phyloP scores from a whole-genome alignment of 2,797 vertebrate species.

The Falco naumanni region DNA sequence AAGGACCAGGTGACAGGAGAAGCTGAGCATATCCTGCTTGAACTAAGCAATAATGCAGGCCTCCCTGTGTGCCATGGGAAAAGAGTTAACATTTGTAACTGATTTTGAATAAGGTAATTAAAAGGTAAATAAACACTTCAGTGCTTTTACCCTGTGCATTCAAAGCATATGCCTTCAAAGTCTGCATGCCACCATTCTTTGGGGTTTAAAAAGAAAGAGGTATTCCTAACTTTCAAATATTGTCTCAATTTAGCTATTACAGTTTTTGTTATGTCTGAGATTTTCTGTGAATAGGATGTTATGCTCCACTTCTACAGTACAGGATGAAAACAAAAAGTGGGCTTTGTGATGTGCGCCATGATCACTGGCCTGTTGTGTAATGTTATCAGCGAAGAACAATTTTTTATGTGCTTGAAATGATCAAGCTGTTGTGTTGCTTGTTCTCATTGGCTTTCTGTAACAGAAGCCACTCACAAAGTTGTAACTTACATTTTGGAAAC shows the following conservation, averaged over 20 bases:
- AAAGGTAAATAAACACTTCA: background rate
- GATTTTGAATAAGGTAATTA: background rate
- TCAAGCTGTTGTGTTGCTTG: background rate
- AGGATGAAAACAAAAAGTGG: background rate
- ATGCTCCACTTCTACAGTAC: background rate
- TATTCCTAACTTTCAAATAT: background rate
- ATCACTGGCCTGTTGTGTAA: background rate
- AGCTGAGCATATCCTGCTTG: background rate
- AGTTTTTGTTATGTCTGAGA: background rate
- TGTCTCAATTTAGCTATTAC: background rate
- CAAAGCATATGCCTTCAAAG: background rate
- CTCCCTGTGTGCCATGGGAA: background rate
- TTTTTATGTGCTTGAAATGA: background rate
- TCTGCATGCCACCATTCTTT: background rate
- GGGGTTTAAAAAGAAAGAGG: background rate
- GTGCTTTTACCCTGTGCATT: background rate
- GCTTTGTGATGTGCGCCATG: background rate
- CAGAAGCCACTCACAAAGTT: background rate
- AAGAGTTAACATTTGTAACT: background rate
- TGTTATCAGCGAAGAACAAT: background rate
- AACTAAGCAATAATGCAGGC: background rate
- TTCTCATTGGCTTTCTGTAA: background rate
- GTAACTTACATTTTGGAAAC: background rate
- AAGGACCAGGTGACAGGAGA: background rate
- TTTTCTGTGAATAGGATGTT: background rate